Evolutionary conservation across 92 coral and sea anemone species (phyloP), one percentile per base, ranked within the genome.

Genomic region (Virgularia gustaviana): DNA sequence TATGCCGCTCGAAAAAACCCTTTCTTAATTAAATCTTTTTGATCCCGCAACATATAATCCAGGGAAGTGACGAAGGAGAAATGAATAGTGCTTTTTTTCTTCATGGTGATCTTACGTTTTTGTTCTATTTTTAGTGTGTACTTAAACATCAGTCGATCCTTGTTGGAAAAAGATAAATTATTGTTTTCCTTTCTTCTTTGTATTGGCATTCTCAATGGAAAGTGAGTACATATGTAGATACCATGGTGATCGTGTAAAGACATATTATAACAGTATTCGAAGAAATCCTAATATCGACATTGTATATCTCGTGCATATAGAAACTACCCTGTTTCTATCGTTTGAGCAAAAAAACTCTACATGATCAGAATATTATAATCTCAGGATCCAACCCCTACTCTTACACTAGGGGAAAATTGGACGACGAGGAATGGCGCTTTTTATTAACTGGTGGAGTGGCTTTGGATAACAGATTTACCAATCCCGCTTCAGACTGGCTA

Each of bases 371-470:
- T n/a, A n/a, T n/a, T n/a, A 11, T 43, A 11, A 11, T 43, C n/a
- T 43, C 49, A 11, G n/a, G 11, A 11, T 43, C n/a, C 49, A 11
- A 18, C 2, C 64, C 20, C 41, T 31, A 18, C 19, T 63, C 25
- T 45, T 76, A 53, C 44, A 22, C 4, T 76, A 91, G 95, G 36
- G 91, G 88, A 13, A 91, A 86, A 51, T 54, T 91, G 12, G 96
- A 91, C 79, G 96, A 91, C 59, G 90, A 86, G 61, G 98, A 92
- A 31, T 92, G 96, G 96, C 88, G 91, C 38, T 92, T 92, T 58
- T 75, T 92, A n/a, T 65, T 92, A 64, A 92, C 98, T 0, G 98
- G 98, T 1, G 98, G 98, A 42, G 91, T 92, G 65, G 98, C 94
- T 41, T 77, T 92, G 19, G 98, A 92, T 54, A 90, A 91, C 85